A percentile compares a stretch with the other conserved stretches of the same genome.
Conservation (phyloP, 2,797 vertebrate genomes). For the Macropus fuliginosus region DNA sequence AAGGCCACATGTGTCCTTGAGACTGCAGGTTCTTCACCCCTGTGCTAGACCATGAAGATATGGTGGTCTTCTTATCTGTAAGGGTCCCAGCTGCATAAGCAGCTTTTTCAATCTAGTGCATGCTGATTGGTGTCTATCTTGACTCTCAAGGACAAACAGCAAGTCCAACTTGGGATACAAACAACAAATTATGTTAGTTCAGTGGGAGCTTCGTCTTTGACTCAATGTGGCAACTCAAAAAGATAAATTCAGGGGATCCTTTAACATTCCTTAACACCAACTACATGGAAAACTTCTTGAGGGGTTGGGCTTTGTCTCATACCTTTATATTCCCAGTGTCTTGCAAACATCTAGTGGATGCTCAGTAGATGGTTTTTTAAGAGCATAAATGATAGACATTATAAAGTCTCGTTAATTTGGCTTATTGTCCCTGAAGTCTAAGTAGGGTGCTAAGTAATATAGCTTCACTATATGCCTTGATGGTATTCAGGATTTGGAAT, state of each 20-base stretch:
- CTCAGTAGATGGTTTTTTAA: not conserved
- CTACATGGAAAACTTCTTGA: not conserved
- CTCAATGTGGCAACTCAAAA: not conserved
- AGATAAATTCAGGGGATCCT: not conserved
- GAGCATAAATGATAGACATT: not conserved
- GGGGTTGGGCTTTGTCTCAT: not conserved
- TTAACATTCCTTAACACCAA: not conserved
- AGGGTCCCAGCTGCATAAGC: not conserved
- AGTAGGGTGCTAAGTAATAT: not conserved
- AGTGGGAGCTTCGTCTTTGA: not conserved
- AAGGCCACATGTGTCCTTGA: too few species aligned
- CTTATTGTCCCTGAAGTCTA: not conserved
- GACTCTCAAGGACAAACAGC: not conserved
- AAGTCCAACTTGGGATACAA: not conserved
- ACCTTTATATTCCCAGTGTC: not conserved
- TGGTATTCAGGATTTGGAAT: not conserved
- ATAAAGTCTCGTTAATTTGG: not conserved
- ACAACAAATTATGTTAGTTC: not conserved
- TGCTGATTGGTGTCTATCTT: not conserved
- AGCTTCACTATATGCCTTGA: not conserved
- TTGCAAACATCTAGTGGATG: not conserved
- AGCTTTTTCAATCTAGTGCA: not conserved
- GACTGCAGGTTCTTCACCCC: too few species aligned
- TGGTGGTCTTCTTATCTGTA: not conserved
- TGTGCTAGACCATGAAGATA: not conserved